Conservation (phyloP, 1,140 invertebrate genomes). For the Papilio dardanus region DNA sequence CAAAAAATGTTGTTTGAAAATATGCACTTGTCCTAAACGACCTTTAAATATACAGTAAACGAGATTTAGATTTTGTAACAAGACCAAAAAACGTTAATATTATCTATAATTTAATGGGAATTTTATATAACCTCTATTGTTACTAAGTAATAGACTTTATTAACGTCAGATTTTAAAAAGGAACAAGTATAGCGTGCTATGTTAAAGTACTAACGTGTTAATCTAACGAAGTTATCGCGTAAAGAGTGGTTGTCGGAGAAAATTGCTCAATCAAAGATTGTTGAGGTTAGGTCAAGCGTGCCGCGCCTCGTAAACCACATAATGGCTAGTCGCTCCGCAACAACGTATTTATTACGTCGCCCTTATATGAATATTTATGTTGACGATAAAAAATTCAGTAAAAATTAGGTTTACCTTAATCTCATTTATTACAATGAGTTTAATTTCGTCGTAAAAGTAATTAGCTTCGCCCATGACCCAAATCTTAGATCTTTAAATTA, state of each 20-base stretch:
- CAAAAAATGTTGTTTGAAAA: too few relatives aligned
- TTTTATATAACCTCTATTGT: background rate
- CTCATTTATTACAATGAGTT: constrained; percentile 1
- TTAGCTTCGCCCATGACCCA: constrained; percentile 2
- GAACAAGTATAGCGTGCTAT: constrained; percentile 21
- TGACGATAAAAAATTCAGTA: constrained; percentile 26
- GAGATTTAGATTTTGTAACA: too few relatives aligned
- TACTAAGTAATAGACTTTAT: constrained; percentile 1
- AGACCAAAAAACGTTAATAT: background rate
- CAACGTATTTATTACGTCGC: constrained; percentile 53
- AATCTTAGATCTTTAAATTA: background rate
- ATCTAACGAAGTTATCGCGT: constrained; percentile 50
- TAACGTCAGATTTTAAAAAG: constrained; percentile 28
- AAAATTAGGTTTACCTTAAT: constrained; percentile 25
- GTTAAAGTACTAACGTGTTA: constrained; percentile 47
- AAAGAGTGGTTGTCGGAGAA: constrained; percentile 52
- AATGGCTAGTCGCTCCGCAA: constrained; percentile 47
- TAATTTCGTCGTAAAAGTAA: background rate
- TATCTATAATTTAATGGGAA: background rate
- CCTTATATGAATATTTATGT: constrained; percentile 47
- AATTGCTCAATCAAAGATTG: constrained; percentile 58
- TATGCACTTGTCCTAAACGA: too few relatives aligned
- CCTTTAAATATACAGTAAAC: too few relatives aligned
- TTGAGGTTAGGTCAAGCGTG: constrained; percentile 57
- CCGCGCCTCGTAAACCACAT: constrained; percentile 54